Evolutionary conservation across 2,797 vertebrate genomes (phyloP), one percentile per base, ranked within the genome.

Genomic region (Vespertilio murinus): DNA sequence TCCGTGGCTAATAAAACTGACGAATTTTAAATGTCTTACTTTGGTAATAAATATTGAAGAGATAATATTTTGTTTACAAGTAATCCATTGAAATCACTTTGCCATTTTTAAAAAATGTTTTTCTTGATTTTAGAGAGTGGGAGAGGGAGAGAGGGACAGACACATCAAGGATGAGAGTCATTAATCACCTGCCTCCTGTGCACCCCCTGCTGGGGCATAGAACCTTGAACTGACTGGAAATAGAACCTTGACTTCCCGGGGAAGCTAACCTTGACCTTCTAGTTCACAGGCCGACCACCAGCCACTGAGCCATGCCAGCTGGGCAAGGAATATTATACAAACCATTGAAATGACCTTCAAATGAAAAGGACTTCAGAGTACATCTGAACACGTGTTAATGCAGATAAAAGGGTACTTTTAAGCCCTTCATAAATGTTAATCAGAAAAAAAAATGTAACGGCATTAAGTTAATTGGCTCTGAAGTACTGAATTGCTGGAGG

Each of bases 351-450:
- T 82, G 8, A 94, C 45, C 25, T 90, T 65, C n/a, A 90, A 91
- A 83, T 38, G 23, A 88, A 92, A 90, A 81, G 42, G 81, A 90
- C 33, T 88, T 88, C 42, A 78, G 13, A 70, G 35, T 17, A 70
- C 87, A 88, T 77, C 73, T 52, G 85, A 7, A 61, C 33, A 33
- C 38, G 91, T 59, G 30, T 90, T 40, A 96, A 96, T 42, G 47
- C 22, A 59, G 38, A 85, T 71, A 49, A 85, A 88, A 79, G n/a
- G 38, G 9, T 40, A 73, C 35, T 49, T 33, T 54, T 88, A 49
- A 89, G 11, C 16, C 30, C 89, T 89, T 85, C 67, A 84, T 84
- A 88, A 80, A 84, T 90, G 90, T 95, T 91, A 42, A 67, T 88
- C 40, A 90, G 67, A 49, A 59, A 88, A 88, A 88, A 42, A 94